A percentile compares a stretch with the other conserved stretches of the same genome.
phyloP scores from a whole-genome alignment of 2,113 vertebrate species.

The Tapirus terrestris region DNA sequence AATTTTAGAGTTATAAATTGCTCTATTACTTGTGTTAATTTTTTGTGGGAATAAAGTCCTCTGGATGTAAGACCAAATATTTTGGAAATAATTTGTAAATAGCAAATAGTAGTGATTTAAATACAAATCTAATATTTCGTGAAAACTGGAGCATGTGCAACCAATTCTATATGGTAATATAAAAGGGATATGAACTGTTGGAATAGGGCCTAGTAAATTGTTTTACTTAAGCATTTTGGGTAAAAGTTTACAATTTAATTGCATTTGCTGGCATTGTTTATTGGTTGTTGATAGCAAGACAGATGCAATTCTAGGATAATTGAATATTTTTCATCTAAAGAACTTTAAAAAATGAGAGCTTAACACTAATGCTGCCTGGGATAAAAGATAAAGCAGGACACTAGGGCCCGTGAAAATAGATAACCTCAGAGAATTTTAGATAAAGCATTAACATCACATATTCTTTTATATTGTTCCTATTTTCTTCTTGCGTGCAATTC shows the following conservation, averaged over 20 bases:
- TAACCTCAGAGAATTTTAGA: not conserved
- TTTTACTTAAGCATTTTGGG: not conserved
- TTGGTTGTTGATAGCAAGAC: not conserved
- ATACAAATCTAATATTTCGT: not conserved
- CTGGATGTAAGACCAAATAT: not conserved
- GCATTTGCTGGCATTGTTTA: not conserved
- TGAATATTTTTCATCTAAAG: not conserved
- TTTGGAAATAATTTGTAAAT: not conserved
- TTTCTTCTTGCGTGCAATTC: not conserved
- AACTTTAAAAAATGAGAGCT: not conserved
- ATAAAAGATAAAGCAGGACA: not conserved
- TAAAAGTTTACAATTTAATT: not conserved
- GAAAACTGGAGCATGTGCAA: not conserved
- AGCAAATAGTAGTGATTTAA: not conserved
- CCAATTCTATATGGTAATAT: not conserved
- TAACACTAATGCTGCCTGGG: not conserved
- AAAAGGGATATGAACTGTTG: not conserved
- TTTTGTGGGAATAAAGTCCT: not conserved
- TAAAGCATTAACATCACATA: not conserved
- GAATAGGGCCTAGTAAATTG: not conserved
- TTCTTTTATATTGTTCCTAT: not conserved
- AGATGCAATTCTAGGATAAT: not conserved
- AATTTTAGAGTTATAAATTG: not conserved
- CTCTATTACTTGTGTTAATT: not conserved
- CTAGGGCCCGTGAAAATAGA: not conserved